Percentiles rank a stretch among this genome's conserved stretches.
Conservation (phyloP, 1,140 invertebrate genomes). For the Microplitis demolitor region DNA sequence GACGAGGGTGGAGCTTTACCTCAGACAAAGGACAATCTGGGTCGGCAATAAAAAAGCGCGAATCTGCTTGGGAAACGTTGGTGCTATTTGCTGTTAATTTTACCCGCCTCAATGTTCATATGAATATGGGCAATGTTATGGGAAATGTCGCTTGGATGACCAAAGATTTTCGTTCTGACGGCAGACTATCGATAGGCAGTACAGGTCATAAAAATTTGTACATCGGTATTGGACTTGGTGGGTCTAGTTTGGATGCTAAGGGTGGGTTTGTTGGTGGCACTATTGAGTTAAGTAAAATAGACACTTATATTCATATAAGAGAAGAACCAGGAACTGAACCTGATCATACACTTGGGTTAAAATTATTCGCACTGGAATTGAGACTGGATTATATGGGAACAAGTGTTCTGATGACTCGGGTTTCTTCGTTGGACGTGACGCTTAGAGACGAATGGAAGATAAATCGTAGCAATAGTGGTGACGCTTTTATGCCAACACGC, state of each 20-base stretch:
- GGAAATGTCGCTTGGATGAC: slow-evolving; percentile 95
- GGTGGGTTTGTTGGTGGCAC: slow-evolving; percentile 95
- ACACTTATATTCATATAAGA: slow-evolving; percentile 84
- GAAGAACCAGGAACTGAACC: slow-evolving; percentile 90
- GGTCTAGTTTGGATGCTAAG: slow-evolving; percentile 91
- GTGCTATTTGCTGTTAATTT: slow-evolving; percentile 96
- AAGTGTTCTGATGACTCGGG: slow-evolving; percentile 87
- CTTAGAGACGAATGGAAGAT: slow-evolving; percentile 85
- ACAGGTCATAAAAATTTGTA: slow-evolving; percentile 93
- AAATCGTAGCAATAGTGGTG: slow-evolving; percentile 53
- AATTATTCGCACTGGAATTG: slow-evolving; percentile 83
- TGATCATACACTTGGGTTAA: slow-evolving; percentile 84
- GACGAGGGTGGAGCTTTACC: slow-evolving; percentile 61
- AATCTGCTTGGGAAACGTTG: slow-evolving; percentile 88
- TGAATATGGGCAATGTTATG: slow-evolving; percentile 99
- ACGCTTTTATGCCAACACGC: slow-evolving; percentile 65
- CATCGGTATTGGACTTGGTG: slow-evolving; percentile 84
- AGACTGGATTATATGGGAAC: slow-evolving; percentile 96
- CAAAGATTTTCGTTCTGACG: slow-evolving; percentile 87
- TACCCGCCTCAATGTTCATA: slow-evolving; percentile 92
- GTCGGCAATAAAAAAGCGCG: slow-evolving; percentile 63
- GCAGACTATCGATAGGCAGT: slow-evolving; percentile 90
- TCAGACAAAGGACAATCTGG: slow-evolving; percentile 57
- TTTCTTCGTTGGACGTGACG: slow-evolving; percentile 80
- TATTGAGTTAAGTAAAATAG: slow-evolving; percentile 87